Percentiles rank a stretch among this genome's conserved stretches.
These are phyloP conservation scores for Macrostomum cliftonense DNA, from an alignment of 2,888 invertebrate genomes.

Conservation along the genomic window DNA sequence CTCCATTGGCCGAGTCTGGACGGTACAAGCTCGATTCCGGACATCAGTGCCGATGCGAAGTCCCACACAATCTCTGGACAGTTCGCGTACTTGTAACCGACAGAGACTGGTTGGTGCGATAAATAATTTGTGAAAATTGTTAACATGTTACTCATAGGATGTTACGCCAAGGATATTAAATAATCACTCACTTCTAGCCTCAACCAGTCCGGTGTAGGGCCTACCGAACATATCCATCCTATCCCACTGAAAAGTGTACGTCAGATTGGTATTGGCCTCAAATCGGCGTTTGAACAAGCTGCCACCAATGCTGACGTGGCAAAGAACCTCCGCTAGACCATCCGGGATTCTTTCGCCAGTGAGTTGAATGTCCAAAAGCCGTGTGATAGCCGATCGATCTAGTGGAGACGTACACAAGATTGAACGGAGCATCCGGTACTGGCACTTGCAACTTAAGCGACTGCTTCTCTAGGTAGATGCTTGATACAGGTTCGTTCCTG, in stretches of 20 bases:
- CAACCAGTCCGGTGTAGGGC: conserved; percentile 88
- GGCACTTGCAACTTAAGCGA: conserved; percentile 60
- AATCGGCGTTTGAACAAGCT: conserved; percentile 73
- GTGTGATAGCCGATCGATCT: conserved; percentile 82
- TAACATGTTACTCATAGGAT: no score
- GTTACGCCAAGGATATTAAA: no score
- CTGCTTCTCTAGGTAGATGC: conserved; percentile 80
- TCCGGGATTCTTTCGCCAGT: conserved; percentile 27
- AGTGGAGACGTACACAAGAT: conserved; percentile 82
- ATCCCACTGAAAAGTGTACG: conserved; percentile 92
- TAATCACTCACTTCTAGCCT: conserved; percentile 72
- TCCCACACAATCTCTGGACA: conserved; percentile 82
- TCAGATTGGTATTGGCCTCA: conserved; percentile 82
- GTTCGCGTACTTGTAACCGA: conserved; percentile 79
- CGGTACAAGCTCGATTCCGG: conserved; percentile 85
- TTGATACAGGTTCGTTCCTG: conserved; percentile 44
- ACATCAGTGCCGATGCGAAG: conserved; percentile 71
- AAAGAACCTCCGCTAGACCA: conserved; percentile 49
- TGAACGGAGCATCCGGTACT: conserved; percentile 76
- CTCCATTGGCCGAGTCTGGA: conserved; percentile 96
- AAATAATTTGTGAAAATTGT: no score
- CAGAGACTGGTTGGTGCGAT: conserved; percentile 38
- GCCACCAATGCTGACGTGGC: conserved; percentile 72
- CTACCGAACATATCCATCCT: conserved; percentile 89
- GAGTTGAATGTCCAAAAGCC: conserved; percentile 51